Evolutionary conservation across 2,888 invertebrate genomes (phyloP).

Genomic region (Meandrusa payeni): DNA sequence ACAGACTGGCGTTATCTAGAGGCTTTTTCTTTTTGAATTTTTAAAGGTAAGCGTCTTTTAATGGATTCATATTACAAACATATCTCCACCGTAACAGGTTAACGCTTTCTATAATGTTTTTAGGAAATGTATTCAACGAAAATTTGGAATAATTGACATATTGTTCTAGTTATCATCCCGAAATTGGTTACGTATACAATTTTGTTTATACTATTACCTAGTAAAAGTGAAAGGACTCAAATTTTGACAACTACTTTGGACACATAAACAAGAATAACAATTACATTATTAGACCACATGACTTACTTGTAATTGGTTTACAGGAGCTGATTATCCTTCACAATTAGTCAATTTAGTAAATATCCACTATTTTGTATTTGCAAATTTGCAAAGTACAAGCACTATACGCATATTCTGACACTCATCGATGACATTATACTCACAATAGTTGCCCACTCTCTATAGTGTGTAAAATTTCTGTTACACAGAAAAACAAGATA

Average conservation of each 20-base stretch:
- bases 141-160: background rate
- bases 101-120: background rate
- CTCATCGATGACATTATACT: constrained; percentile 13
- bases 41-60: background rate
- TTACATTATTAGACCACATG: background rate
- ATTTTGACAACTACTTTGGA: constrained; percentile 29
- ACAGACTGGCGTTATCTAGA: background rate
- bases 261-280: constrained; percentile 4
- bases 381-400: constrained; percentile 16
- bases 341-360: constrained; percentile 15
- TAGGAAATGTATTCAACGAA: background rate
- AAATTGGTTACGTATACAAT: constrained; percentile 30
- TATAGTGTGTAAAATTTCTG: no score
- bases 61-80: background rate
- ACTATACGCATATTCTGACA: constrained; percentile 17
- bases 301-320: constrained; percentile 11
- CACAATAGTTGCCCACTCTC: background rate
- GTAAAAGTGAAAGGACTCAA: constrained; percentile 37
- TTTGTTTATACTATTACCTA: constrained; percentile 26
- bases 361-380: constrained; percentile 18
- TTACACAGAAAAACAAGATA: no score
- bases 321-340: background rate
- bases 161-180: background rate
- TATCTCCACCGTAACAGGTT: background rate
- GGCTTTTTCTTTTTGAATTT: background rate